A percentile compares a stretch with the other conserved stretches of the same genome.
Conservation (phyloP, 2,888 invertebrate genomes). For the Volucella inanis region DNA sequence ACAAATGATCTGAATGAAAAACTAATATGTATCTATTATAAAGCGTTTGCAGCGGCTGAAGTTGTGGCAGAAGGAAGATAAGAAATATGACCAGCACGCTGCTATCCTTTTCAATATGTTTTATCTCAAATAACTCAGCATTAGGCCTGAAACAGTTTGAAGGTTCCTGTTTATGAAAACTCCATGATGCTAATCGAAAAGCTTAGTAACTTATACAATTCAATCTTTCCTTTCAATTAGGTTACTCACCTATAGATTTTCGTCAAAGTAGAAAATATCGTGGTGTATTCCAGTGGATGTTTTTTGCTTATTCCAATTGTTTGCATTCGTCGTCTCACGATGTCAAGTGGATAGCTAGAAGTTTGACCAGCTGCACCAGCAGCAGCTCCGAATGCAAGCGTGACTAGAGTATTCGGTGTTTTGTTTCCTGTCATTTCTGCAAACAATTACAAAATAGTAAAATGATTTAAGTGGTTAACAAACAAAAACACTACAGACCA, state of each 20-base stretch:
- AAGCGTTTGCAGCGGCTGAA: too few species aligned
- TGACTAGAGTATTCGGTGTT: conserved; percentile 85
- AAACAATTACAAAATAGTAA: conserved; percentile 43
- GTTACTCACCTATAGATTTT: conserved; percentile 88
- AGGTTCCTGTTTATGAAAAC: too few species aligned
- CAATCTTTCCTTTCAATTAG: too few species aligned
- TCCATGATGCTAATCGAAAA: too few species aligned
- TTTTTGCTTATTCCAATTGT: conserved; percentile 84
- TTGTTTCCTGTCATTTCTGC: conserved; percentile 82
- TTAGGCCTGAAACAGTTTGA: too few species aligned
- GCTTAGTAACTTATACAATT: too few species aligned
- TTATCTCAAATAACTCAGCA: too few species aligned
- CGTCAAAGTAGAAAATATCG: conserved; percentile 87
- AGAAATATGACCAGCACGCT: too few species aligned
- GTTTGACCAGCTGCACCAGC: conserved; percentile 98
- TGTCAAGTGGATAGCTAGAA: conserved; percentile 97
- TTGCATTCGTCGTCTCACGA: conserved; percentile 88
- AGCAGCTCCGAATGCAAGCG: conserved; percentile 92
- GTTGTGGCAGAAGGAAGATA: too few species aligned
- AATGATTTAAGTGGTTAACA: not conserved
- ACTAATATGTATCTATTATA: too few species aligned
- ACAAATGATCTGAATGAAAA: too few species aligned
- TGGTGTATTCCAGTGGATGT: conserved; percentile 85
- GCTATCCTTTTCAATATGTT: too few species aligned
- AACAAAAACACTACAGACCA: conserved; percentile 84